These are phyloP conservation scores for Scleropages formosus DNA, from an alignment of 2,797 vertebrate species.

Conservation along the genomic window DNA sequence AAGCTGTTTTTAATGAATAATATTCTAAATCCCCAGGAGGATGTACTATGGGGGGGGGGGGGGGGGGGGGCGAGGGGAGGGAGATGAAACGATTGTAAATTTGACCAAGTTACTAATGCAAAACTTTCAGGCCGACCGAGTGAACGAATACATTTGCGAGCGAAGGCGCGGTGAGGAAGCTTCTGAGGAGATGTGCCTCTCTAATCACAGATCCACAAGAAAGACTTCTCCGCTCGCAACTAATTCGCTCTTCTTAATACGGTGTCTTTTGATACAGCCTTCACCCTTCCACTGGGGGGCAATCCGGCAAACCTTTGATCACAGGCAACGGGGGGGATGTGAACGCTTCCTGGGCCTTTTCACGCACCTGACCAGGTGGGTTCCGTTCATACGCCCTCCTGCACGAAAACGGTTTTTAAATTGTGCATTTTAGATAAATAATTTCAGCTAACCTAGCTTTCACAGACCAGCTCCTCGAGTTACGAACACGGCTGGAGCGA, in stretches of 20 bases:
- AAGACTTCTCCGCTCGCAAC: background rate
- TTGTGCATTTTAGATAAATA: too few species aligned
- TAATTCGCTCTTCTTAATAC: slow-evolving; percentile 11
- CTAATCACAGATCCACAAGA: slow-evolving; percentile 20
- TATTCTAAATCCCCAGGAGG: slow-evolving; percentile 23
- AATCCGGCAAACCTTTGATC: slow-evolving; percentile 23
- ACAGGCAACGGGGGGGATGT: background rate
- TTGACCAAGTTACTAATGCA: slow-evolving; percentile 26
- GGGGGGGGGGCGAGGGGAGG: background rate
- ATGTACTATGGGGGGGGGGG: background rate
- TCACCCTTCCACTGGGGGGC: background rate
- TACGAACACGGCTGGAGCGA: too few species aligned
- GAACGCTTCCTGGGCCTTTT: slow-evolving; percentile 1
- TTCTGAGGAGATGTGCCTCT: slow-evolving; percentile 11
- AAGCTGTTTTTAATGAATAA: slow-evolving; percentile 24
- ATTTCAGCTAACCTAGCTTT: too few species aligned
- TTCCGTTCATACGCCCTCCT: slow-evolving; percentile 1
- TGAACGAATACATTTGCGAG: slow-evolving; percentile 32
- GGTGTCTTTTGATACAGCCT: background rate
- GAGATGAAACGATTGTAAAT: slow-evolving; percentile 24
- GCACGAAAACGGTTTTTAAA: too few species aligned
- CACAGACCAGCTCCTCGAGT: too few species aligned
- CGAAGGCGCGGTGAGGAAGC: slow-evolving; percentile 15
- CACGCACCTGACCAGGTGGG: slow-evolving; percentile 32
- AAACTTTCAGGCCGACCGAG: slow-evolving; percentile 32